A percentile compares a stretch with the other conserved stretches of the same genome.
Conservation (phyloP, 2,888 invertebrate species). For the Thymelicus lineola region DNA sequence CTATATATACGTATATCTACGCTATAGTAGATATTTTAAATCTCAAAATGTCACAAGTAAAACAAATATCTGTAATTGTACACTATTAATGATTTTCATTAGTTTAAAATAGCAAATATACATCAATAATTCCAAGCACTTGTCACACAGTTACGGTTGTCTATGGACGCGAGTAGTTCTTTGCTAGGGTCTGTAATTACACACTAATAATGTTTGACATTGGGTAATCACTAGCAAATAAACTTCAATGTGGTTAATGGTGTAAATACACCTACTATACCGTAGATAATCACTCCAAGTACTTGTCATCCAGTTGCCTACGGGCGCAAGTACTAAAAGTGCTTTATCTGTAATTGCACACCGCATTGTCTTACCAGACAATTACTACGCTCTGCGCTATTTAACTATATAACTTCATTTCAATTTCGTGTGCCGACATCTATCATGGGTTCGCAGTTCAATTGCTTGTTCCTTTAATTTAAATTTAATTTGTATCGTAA, state of each 20-base stretch:
- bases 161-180: not conserved
- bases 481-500: conserved; percentile 12
- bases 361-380: conserved; percentile 39
- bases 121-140: conserved; percentile 23
- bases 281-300: conserved; percentile 23
- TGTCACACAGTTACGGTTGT: conserved; percentile 22
- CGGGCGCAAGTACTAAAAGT: conserved; percentile 37
- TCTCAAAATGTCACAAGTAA: no score
- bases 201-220: conserved; percentile 6
- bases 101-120: conserved; percentile 4
- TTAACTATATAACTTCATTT: conserved; percentile 39
- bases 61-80: not conserved
- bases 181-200: not conserved
- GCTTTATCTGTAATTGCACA: conserved; percentile 37
- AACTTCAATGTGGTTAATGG: conserved; percentile 7
- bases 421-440: conserved; percentile 34
- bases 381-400: conserved; percentile 37
- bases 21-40: no score
- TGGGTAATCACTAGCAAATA: conserved; percentile 7
- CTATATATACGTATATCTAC: no score
- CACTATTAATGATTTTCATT: conserved; percentile 3
- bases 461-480: conserved; percentile 25
- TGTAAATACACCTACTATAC: conserved; percentile 21
- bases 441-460: conserved; percentile 30
- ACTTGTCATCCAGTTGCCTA: conserved; percentile 35